These are phyloP conservation scores for Rhizomys pruinosus DNA, from an alignment of 2,113 vertebrate genomes.

Conservation along the genomic window DNA sequence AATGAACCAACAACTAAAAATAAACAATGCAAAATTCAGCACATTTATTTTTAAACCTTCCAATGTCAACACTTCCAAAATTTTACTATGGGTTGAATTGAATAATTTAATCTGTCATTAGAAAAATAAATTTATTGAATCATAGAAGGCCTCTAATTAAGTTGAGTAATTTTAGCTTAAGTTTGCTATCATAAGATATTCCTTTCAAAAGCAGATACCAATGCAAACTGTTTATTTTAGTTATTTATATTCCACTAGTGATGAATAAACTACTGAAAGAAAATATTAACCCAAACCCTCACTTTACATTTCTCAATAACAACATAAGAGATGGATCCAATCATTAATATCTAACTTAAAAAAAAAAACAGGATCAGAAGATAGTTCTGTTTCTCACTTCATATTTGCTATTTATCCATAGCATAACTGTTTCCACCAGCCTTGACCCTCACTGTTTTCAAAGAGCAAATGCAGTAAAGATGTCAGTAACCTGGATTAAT, in stretches of 20 bases:
- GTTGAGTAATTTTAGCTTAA: background rate
- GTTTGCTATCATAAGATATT: background rate
- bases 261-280: conserved; percentile 14
- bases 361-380: background rate
- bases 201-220: conserved; percentile 15
- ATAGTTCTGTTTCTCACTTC: background rate
- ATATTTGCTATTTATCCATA: background rate
- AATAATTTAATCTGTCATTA: conserved; percentile 28
- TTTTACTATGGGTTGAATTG: background rate
- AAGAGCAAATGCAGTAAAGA: background rate
- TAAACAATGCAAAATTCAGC: background rate
- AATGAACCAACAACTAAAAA: background rate
- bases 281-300: background rate
- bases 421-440: background rate
- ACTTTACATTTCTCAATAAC: background rate
- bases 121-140: conserved; percentile 1
- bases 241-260: background rate
- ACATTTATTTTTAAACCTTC: background rate
- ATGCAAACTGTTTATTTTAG: background rate
- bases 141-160: background rate
- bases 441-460: background rate
- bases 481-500: background rate
- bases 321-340: background rate
- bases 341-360: background rate
- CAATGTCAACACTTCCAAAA: background rate